Percentiles rank a stretch among this genome's conserved stretches.
Conservation (phyloP, 2,797 vertebrate species). For the Acanthiza pusilla region DNA sequence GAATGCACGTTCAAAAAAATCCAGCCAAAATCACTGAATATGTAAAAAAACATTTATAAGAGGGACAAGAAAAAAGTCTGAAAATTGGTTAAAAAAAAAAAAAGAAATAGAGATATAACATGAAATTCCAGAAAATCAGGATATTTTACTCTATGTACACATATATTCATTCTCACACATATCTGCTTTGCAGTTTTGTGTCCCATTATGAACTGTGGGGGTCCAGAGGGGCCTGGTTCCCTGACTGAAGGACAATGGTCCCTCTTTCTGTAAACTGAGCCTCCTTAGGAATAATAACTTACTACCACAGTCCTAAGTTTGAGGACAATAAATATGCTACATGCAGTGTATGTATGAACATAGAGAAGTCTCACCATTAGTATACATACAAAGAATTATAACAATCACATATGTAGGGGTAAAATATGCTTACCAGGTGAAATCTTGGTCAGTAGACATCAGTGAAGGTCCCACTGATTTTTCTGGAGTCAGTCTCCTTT, state of each 20-base stretch:
- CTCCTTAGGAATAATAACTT: neutral
- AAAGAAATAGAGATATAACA: neutral
- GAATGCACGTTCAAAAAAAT: neutral
- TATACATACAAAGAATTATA: neutral
- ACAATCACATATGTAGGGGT: neutral
- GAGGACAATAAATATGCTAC: neutral
- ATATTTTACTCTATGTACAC: neutral
- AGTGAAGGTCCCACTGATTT: neutral
- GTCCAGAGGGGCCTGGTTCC: neutral
- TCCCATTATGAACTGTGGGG: neutral
- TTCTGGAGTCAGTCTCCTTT: neutral
- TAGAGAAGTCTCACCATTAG: neutral
- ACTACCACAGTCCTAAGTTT: neutral
- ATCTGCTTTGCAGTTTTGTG: neutral
- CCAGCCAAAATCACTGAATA: neutral
- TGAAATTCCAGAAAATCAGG: neutral
- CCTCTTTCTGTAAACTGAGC: neutral
- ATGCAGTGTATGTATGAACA: neutral
- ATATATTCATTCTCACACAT: neutral
- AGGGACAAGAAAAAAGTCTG: neutral
- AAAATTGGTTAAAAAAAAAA: neutral
- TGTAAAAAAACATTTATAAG: neutral
- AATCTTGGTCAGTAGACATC: neutral
- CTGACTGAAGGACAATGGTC: accelerated
- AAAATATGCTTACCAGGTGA: neutral